These are phyloP conservation scores for Xestoiulus laeticollis DNA, from an alignment of 2,888 invertebrate species.

Conservation along the genomic window DNA sequence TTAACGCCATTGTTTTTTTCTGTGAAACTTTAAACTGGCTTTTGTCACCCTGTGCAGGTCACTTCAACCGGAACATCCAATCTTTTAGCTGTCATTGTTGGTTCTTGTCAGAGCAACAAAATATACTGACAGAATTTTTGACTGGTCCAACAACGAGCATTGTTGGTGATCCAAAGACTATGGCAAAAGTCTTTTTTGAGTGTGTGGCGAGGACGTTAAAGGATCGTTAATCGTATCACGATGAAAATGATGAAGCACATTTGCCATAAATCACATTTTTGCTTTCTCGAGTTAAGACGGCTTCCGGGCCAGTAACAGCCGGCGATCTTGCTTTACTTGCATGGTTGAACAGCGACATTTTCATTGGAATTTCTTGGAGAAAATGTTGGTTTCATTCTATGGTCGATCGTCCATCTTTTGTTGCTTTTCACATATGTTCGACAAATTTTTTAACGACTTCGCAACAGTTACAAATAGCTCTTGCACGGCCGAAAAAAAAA, in stretches of 20 bases:
- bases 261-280: background rate
- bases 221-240: background rate
- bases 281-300: background rate
- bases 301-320: too few species aligned
- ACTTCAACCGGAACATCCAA: background rate
- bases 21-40: background rate
- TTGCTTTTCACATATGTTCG: background rate
- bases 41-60: background rate
- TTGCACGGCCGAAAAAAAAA: background rate
- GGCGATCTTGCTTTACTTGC: too few species aligned
- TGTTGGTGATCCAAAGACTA: too few species aligned
- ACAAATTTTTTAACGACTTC: background rate
- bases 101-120: background rate
- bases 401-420: too few species aligned
- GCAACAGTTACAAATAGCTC: background rate
- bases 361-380: too few species aligned
- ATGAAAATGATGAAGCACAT: background rate
- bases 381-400: too few species aligned
- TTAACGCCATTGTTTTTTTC: background rate
- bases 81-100: background rate
- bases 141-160: too few species aligned
- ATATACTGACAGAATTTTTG: too few species aligned
- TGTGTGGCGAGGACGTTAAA: background rate
- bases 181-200: too few species aligned
- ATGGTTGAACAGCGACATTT: too few species aligned